phyloP scores from a whole-genome alignment of 1,140 invertebrate genomes.

The Euura saliciscinereae region DNA sequence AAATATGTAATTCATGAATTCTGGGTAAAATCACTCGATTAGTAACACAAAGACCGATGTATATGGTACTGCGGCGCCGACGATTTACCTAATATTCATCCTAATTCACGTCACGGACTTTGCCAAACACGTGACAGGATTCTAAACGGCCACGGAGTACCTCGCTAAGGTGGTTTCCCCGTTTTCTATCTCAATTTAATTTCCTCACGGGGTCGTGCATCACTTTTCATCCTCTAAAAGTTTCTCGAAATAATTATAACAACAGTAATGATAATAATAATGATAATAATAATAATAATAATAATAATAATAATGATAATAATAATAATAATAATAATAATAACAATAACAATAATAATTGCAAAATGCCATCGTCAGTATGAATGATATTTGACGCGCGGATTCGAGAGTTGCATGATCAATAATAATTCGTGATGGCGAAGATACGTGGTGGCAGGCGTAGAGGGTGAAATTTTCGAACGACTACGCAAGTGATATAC shows the following conservation, averaged over 20 bases:
- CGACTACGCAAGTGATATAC: background rate
- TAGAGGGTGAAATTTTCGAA: background rate
- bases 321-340: too few species aligned
- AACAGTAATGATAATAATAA: too few species aligned
- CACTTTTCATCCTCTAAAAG: background rate
- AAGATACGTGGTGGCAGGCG: background rate
- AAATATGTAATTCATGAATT: background rate
- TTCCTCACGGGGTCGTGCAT: background rate
- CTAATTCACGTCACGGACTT: background rate
- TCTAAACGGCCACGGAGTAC: background rate
- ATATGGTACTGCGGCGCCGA: too few species aligned
- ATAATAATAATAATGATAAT: too few species aligned
- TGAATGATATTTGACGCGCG: too few species aligned
- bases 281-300: too few species aligned
- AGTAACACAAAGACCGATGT: background rate
- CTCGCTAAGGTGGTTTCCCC: background rate
- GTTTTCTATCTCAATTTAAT: background rate
- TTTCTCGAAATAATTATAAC: background rate
- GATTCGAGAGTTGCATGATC: too few species aligned
- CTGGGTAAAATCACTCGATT: background rate
- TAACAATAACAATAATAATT: too few species aligned
- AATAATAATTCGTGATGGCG: too few species aligned
- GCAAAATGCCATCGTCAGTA: too few species aligned
- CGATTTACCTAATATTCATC: background rate
- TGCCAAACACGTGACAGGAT: background rate